Base-by-base conservation (phyloP, 2,113 vertebrate species). In the Alosa alosa region DNA sequence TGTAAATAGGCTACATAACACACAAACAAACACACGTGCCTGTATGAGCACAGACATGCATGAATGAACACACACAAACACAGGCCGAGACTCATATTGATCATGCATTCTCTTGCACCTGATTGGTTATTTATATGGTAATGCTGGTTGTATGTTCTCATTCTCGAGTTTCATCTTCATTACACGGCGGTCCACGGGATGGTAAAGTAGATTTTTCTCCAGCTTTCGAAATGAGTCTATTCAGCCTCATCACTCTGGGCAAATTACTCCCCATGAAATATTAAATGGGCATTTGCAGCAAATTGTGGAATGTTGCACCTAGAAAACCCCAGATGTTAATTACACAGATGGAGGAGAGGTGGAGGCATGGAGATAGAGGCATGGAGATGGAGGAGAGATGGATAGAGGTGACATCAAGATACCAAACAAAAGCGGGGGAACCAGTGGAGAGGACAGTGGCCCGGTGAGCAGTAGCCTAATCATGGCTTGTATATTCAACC, bases 51-150 rank as follows among this genome's bases (percentile, higher is more conserved):
- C 64, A 15, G 13, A 72, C 64, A 72, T 11, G 64, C 64, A 13
- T 72, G 64, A 72, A 25, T 9, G 31, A 9, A 31, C 31, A 55
- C 82, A 81, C 50, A 72, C 64, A 72, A 36, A 72, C 64, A 68
- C 60, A n/a, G 60, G n/a, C 25, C 64, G 10, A 31, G 31, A 72
- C 81, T 55, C 82, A 50, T 88, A 91, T 86, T 87, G 89, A 91
- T 88, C 87, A 88, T 78, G 85, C 46, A 89, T 86, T 90, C 68
- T 44, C 85, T 83, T 50, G 41, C 64, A 86, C 82, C 44, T 88
- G 86, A 81, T 49, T 75, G 83, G 84, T 91, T 90, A 91, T 91
- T 88, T 91, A 91, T 91, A 91, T 91, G 90, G 78, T 90, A 90
- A 91, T 91, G 84, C 83, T 47, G 84, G 36, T 57, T 81, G 84